Conservation (phyloP, 2,888 invertebrate genomes). For the Andrena minutula region DNA sequence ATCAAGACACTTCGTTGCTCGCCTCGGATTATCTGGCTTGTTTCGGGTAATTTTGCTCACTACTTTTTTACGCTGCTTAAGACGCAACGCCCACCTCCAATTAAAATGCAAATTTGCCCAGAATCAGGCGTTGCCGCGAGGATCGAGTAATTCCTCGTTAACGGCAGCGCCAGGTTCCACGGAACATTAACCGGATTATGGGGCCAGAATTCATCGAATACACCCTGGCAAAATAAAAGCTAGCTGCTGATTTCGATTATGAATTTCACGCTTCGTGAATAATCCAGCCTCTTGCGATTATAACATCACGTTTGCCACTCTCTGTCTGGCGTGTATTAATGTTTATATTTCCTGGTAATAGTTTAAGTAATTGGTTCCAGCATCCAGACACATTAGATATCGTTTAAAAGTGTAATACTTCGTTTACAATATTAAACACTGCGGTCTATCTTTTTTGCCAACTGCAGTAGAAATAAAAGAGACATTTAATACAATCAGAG, state of each 20-base stretch:
- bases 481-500: too few relatives aligned
- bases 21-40: background rate
- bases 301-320: background rate
- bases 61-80: background rate
- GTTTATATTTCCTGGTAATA: background rate
- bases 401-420: background rate
- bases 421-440: background rate
- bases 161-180: conserved; percentile 19
- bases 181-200: conserved; percentile 59
- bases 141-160: conserved; percentile 41
- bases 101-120: conserved; percentile 44
- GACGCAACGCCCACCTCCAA: conserved; percentile 8
- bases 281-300: background rate
- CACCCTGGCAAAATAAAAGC: background rate
- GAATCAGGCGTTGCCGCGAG: background rate
- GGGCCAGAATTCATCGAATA: conserved; percentile 6
- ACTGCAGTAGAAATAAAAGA: too few relatives aligned
- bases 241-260: background rate
- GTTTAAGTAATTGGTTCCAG: background rate
- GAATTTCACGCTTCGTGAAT: background rate
- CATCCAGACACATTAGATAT: background rate
- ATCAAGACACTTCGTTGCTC: background rate
- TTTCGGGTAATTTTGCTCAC: background rate
- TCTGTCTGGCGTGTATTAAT: background rate
- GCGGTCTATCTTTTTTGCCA: background rate